A percentile compares a stretch with the other conserved stretches of the same genome.
phyloP scores from a whole-genome alignment of 2,113 vertebrate genomes.

The Alethe diademata region DNA sequence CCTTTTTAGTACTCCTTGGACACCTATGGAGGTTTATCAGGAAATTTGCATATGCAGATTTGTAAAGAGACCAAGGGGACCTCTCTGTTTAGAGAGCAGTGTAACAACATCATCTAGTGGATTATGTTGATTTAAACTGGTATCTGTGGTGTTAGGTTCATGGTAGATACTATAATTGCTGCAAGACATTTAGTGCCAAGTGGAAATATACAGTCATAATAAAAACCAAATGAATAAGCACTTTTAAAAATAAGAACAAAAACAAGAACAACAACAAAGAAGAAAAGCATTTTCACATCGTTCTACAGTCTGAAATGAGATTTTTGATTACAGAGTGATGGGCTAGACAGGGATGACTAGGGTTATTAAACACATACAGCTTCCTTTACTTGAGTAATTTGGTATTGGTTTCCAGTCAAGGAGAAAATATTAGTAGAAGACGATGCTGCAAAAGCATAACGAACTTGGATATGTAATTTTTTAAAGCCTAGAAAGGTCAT shows the following conservation, averaged over 20 bases:
- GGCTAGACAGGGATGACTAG: background rate
- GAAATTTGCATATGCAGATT: background rate
- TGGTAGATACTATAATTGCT: background rate
- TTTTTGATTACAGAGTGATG: background rate
- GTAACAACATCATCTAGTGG: background rate
- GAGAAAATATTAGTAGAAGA: background rate
- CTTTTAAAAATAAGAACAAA: background rate
- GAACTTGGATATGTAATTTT: background rate
- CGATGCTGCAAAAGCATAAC: background rate
- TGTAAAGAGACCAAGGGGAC: background rate
- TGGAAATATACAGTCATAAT: background rate
- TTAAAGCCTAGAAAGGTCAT: background rate
- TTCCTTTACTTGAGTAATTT: background rate
- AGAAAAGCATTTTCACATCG: background rate
- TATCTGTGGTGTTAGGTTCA: background rate
- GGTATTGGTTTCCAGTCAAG: background rate
- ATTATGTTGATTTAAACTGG: background rate
- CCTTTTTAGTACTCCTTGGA: background rate
- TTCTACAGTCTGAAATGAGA: background rate
- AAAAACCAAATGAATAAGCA: background rate
- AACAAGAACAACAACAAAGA: background rate
- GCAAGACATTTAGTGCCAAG: background rate
- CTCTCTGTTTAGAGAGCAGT: background rate
- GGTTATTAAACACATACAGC: background rate
- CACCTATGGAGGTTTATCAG: background rate